Evolutionary conservation across 2,113 vertebrate genomes (phyloP).

Genomic region (Orcinus orca): DNA sequence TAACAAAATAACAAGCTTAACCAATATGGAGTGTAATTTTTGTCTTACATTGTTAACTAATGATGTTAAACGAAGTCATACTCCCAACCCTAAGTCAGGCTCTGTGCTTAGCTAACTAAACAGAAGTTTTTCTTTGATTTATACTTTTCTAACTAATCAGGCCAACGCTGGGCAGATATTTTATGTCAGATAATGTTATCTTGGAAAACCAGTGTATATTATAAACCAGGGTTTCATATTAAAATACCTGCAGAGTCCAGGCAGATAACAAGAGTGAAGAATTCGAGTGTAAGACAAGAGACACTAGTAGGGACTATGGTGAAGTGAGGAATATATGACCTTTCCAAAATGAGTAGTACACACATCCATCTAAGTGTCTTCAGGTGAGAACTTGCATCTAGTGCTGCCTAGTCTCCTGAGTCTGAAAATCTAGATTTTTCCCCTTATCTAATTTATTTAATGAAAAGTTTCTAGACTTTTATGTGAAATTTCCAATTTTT

Average conservation of each 20-base stretch:
- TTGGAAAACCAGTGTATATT: not conserved
- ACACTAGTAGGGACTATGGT: not conserved
- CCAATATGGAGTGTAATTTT: slow-evolving; percentile 10
- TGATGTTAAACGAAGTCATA: slow-evolving; percentile 34
- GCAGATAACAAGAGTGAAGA: not conserved
- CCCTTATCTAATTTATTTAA: not conserved
- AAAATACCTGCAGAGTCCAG: not conserved
- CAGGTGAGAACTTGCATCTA: not conserved
- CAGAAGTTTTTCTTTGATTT: not conserved
- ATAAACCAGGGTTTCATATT: not conserved
- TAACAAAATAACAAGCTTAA: slow-evolving; percentile 27
- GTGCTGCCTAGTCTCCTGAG: not conserved
- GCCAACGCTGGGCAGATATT: not conserved
- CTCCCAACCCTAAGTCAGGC: not conserved
- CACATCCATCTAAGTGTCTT: not conserved
- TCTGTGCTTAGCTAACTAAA: not conserved
- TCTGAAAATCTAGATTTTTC: not conserved
- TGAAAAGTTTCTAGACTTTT: not conserved
- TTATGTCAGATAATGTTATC: not conserved
- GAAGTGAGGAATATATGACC: not conserved
- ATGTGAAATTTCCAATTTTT: not conserved
- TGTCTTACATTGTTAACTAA: not conserved
- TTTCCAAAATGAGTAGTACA: not conserved
- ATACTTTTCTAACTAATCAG: not conserved
- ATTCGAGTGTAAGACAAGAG: not conserved